Evolutionary conservation across 2,888 invertebrate genomes (phyloP).

Genomic region (Campaea margaritaria): DNA sequence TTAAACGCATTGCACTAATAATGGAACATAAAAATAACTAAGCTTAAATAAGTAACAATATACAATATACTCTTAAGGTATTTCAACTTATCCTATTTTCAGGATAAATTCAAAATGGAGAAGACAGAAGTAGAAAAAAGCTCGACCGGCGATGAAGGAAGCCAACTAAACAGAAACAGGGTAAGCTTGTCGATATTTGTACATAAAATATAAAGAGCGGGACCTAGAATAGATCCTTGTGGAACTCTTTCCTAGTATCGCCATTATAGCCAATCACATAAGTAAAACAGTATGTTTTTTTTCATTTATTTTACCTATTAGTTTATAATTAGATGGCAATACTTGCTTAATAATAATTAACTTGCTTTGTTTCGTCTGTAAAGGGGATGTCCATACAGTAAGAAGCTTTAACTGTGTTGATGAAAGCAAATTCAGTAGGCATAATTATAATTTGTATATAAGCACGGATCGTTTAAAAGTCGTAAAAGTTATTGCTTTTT

Average conservation of each 20-base stretch:
- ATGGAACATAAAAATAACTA: no score
- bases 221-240: slow-evolving; percentile 10
- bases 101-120: slow-evolving; percentile 62
- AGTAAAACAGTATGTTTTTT: not conserved
- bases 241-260: slow-evolving; percentile 4
- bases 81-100: slow-evolving; percentile 3
- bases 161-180: slow-evolving; percentile 68
- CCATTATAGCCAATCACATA: not conserved
- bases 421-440: not conserved
- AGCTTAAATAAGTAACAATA: no score
- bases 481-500: not conserved
- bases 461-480: no score
- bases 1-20: no score
- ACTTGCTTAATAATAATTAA: no score
- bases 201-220: slow-evolving; percentile 4
- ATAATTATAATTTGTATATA: no score
- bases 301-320: no score
- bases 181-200: slow-evolving; percentile 49
- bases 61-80: no score
- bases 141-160: slow-evolving; percentile 61
- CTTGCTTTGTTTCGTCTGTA: no score
- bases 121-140: slow-evolving; percentile 63
- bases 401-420: slow-evolving; percentile 11
- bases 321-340: no score
- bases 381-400: slow-evolving; percentile 1